phyloP scores from a whole-genome alignment of 2,113 vertebrate genomes.

The Syrrhaptes paradoxus region DNA sequence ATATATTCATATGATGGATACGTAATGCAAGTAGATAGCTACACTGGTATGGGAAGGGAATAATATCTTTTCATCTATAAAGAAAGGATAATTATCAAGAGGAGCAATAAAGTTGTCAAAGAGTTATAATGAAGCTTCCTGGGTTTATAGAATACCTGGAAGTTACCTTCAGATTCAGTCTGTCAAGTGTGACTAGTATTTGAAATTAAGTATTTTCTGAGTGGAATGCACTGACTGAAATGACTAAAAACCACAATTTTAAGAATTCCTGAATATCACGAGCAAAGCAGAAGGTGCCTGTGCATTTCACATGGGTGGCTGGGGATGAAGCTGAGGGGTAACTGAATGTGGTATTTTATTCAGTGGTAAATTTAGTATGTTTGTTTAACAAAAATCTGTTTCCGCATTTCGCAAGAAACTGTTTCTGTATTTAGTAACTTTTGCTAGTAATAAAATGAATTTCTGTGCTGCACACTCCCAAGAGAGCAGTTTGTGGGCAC shows the following conservation, averaged over 20 bases:
- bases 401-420: conserved; percentile 29
- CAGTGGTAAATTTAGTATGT: not conserved
- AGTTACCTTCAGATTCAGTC: not conserved
- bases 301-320: not conserved
- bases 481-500: not conserved
- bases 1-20: not conserved
- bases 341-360: not conserved
- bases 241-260: not conserved
- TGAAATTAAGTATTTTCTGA: not conserved
- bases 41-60: not conserved
- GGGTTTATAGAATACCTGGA: not conserved
- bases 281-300: not conserved
- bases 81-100: not conserved
- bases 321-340: not conserved
- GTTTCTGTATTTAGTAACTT: conserved; percentile 34
- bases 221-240: not conserved
- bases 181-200: not conserved
- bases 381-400: conserved; percentile 15
- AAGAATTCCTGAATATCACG: not conserved
- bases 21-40: not conserved
- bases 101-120: not conserved
- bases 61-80: not conserved
- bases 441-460: conserved; percentile 29
- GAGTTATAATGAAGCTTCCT: not conserved
- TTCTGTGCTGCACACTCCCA: conserved; percentile 24